Evolutionary conservation across 2,888 invertebrate species (phyloP), one percentile per base, ranked within the genome.

Genomic region (Amphiduros pacificus): DNA sequence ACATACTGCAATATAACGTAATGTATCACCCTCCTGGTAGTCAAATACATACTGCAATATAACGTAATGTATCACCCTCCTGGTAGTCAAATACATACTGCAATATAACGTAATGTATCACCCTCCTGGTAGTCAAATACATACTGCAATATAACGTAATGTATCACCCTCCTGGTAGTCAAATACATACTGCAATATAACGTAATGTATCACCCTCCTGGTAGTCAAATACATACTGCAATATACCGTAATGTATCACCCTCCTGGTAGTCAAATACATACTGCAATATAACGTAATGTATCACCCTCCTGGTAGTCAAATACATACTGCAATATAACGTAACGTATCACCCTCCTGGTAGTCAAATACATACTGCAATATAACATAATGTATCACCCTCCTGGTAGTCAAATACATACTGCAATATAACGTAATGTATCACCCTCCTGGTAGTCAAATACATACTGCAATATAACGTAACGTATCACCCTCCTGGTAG

Each of bases 281-380:
- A 74, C 84, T 85, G 72, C 27, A 68, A 66, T 22, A 28, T 57
- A 52, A 22, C 5, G 5, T 11, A 6, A 44, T 44, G 5, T n/a
- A 9, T 5, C 6, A n/a, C 5, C n/a, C n/a, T n/a, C n/a, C n/a
- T n/a, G n/a, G n/a, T n/a, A n/a, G n/a, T n/a, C n/a, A n/a, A n/a
- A n/a, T n/a, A n/a, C n/a, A n/a, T n/a, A n/a, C 86, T 11, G 85
- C 86, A 51, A 85, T 80, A 77, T 85, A 86, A 2, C 83, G 84
- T 73, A 83, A 86, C 36, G 78, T 74, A 66, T 85, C 85, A 0
- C 77, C 80, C 4, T 65, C 69, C 2, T 75, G 67, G 72, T 78
- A 84, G 73, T 85, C 82, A 73, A 85, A 86, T 14, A 80, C 83
- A 67, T 80, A 74, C 84, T 85, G 72, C 27, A 68, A 66, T 22